phyloP scores from a whole-genome alignment of 1,140 invertebrate species.

The Cyrtorhinus lividipennis region DNA sequence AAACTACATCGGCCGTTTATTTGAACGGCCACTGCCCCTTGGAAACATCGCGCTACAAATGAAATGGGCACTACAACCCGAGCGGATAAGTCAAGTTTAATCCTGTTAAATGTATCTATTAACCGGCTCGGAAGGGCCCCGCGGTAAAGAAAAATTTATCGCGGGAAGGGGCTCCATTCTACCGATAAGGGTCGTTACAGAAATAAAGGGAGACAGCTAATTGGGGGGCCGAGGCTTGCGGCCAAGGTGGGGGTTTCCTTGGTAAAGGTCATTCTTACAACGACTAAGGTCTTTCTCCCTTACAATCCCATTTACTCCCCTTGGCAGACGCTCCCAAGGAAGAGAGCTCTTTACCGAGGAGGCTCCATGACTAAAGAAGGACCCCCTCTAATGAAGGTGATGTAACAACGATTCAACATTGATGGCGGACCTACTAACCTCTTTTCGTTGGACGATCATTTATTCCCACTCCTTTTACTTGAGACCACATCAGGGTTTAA shows the following conservation, averaged over 20 bases:
- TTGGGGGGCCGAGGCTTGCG: not conserved
- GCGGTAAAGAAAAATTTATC: not conserved
- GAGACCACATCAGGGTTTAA: no score
- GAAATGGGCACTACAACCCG: not conserved
- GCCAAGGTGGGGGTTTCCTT: not conserved
- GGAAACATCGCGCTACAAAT: no score
- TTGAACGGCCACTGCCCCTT: no score
- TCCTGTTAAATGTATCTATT: conserved; percentile 10
- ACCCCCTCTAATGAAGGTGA: not conserved
- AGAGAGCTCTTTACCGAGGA: not conserved
- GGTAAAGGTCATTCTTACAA: not conserved
- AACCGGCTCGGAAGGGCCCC: not conserved
- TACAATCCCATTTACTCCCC: not conserved
- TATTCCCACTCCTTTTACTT: no score
- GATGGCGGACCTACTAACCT: not conserved
- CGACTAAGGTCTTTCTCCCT: no score
- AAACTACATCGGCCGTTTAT: no score
- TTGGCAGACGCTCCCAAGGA: not conserved
- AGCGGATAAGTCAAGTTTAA: conserved; percentile 5
- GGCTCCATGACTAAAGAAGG: not conserved
- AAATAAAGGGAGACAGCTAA: conserved; percentile 9
- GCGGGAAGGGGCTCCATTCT: not conserved
- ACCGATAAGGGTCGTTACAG: conserved; percentile 4
- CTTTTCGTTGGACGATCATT: not conserved
- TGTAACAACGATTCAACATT: not conserved